These are phyloP conservation scores for Lasioglossum vierecki DNA, from an alignment of 2,888 invertebrate genomes.

Conservation along the genomic window DNA sequence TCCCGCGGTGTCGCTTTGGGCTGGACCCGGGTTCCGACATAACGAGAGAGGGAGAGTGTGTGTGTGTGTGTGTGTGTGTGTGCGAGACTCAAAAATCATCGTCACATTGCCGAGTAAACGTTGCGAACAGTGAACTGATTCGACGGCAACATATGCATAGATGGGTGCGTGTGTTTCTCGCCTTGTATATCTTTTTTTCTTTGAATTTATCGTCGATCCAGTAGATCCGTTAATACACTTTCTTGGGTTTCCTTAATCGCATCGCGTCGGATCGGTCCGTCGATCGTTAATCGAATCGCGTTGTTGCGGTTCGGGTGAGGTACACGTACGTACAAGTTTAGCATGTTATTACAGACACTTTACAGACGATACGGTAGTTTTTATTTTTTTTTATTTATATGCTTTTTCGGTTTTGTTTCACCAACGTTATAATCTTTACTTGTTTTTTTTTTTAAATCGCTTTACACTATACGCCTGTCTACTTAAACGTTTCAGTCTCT, in stretches of 20 bases:
- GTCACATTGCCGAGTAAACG: slow-evolving; percentile 60
- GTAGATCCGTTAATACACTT: slow-evolving; percentile 35
- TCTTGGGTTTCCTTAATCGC: slow-evolving; percentile 23
- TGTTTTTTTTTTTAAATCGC: background rate
- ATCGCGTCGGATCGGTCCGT: slow-evolving; percentile 63
- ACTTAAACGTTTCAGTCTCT: slow-evolving; percentile 66
- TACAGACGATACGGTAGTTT: slow-evolving; percentile 62
- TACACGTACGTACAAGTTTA: slow-evolving; percentile 53
- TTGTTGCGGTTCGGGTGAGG: slow-evolving; percentile 33
- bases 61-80: background rate
- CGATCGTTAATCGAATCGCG: slow-evolving; percentile 69
- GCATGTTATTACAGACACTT: slow-evolving; percentile 66
- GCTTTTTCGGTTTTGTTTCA: slow-evolving; percentile 29
- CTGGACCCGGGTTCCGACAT: slow-evolving; percentile 55
- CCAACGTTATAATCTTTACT: slow-evolving; percentile 29
- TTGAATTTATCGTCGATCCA: slow-evolving; percentile 53
- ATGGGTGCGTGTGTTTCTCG: slow-evolving; percentile 37
- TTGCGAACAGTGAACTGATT: slow-evolving; percentile 61
- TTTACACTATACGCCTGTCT: slow-evolving; percentile 64
- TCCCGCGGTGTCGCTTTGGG: slow-evolving; percentile 49
- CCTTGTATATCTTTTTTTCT: background rate
- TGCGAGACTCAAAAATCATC: slow-evolving; percentile 59
- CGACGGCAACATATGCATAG: slow-evolving; percentile 63
- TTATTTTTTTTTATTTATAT: background rate
- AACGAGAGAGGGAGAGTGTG: slow-evolving; percentile 49